These are phyloP conservation scores for Papilio polytes DNA, from an alignment of 1,140 invertebrate species.

Conservation along the genomic window DNA sequence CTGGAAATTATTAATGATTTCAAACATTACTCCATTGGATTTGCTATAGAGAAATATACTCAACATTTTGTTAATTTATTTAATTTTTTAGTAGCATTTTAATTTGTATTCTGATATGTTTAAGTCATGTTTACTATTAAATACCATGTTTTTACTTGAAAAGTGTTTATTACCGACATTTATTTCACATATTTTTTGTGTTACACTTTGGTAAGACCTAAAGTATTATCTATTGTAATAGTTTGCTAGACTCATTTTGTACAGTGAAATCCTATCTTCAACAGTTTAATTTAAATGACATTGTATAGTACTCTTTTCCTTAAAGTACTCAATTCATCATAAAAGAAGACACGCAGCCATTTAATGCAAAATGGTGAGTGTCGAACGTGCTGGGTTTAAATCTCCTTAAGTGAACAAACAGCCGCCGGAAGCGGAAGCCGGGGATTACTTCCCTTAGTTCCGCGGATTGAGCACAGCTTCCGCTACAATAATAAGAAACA, in stretches of 20 bases:
- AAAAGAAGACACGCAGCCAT: neutral
- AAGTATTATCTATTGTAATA: too few species aligned
- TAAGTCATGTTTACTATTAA: too few species aligned
- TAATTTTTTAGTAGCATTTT: neutral
- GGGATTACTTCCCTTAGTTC: constrained; percentile 3
- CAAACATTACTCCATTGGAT: neutral
- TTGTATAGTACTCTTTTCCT: neutral
- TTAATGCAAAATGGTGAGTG: neutral
- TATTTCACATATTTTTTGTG: too few species aligned
- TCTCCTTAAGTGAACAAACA: neutral
- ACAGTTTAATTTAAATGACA: neutral
- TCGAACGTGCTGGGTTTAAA: neutral
- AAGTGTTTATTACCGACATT: too few species aligned
- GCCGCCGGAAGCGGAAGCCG: constrained; percentile 4
- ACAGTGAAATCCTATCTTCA: neutral
- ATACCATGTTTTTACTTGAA: too few species aligned
- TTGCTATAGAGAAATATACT: neutral
- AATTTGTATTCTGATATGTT: too few species aligned
- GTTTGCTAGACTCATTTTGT: too few species aligned
- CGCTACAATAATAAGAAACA: neutral
- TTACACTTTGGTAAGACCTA: too few species aligned
- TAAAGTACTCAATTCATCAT: neutral
- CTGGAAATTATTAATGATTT: constrained; percentile 11
- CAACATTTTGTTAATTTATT: neutral
- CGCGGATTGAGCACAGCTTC: constrained; percentile 3